Evolutionary conservation across 2,113 vertebrate genomes (phyloP).

Genomic region (Tragelaphus strepsiceros): DNA sequence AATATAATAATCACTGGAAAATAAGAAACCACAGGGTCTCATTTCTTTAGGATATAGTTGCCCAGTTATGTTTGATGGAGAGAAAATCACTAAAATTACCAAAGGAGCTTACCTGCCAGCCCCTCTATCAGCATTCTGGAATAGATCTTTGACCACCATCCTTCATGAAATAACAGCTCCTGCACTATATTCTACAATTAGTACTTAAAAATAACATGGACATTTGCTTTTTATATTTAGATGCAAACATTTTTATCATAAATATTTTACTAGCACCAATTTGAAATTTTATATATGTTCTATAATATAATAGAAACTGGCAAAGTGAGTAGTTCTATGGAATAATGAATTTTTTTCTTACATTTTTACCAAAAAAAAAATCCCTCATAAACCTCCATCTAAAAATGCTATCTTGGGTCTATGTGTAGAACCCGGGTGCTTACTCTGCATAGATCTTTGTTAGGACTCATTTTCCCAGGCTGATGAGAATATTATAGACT

Average conservation of each 20-base stretch:
- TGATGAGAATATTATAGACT: neutral
- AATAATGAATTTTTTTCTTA: neutral
- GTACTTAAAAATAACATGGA: neutral
- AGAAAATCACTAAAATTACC: neutral
- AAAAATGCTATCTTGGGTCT: neutral
- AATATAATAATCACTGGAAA: neutral
- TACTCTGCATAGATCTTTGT: neutral
- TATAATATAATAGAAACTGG: neutral
- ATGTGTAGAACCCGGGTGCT: neutral
- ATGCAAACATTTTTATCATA: neutral
- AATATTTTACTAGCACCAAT: neutral
- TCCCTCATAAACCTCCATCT: neutral
- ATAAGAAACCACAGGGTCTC: neutral
- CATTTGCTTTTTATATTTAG: neutral
- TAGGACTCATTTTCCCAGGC: neutral
- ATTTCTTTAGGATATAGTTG: neutral
- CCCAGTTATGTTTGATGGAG: neutral
- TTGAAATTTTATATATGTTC: neutral
- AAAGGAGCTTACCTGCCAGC: neutral
- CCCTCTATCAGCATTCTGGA: neutral
- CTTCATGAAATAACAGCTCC: neutral
- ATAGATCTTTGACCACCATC: neutral
- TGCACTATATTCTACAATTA: neutral
- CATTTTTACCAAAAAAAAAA: neutral
- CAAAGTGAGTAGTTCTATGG: neutral